Evolutionary conservation across 2,888 invertebrate species (phyloP).

Genomic region (Branchipolynoe longqiensis): DNA sequence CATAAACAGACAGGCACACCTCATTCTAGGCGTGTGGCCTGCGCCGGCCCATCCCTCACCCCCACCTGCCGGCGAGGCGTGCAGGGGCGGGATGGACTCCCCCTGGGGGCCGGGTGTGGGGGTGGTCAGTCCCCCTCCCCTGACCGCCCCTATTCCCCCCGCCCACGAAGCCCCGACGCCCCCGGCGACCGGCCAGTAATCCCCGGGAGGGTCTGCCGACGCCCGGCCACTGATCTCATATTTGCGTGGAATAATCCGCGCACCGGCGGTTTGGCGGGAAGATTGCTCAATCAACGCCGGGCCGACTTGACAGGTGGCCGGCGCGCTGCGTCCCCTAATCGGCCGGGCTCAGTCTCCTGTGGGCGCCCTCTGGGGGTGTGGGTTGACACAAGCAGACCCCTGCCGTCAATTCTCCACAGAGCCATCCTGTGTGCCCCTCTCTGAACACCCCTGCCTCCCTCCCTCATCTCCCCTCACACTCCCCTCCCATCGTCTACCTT

Average conservation of each 20-base stretch:
- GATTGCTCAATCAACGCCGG: conserved; percentile 9
- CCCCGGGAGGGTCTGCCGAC: conserved; percentile 16
- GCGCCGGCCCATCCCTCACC: conserved; percentile 15
- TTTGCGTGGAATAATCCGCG: conserved; percentile 25
- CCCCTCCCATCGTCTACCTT: background rate
- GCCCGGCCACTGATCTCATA: conserved; percentile 6
- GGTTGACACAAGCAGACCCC: conserved; percentile 29
- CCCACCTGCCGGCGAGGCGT: too few relatives aligned
- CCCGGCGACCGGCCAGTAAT: background rate
- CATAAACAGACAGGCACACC: background rate
- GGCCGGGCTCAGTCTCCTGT: background rate
- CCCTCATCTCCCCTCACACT: too few relatives aligned
- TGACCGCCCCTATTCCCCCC: background rate
- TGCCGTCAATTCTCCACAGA: conserved; percentile 2
- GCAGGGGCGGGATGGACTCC: too few relatives aligned
- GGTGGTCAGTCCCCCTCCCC: background rate
- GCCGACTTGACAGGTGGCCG: conserved; percentile 7
- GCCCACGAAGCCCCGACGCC: too few relatives aligned
- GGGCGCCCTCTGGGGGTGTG: background rate
- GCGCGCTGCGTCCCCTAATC: background rate
- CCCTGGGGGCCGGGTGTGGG: too few relatives aligned
- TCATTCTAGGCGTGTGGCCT: too few relatives aligned
- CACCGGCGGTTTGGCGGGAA: background rate
- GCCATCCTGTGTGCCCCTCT: too few relatives aligned
- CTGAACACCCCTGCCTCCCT: too few relatives aligned